Base-by-base conservation (phyloP, 2,888 invertebrate species). In the Gortyna flavago region DNA sequence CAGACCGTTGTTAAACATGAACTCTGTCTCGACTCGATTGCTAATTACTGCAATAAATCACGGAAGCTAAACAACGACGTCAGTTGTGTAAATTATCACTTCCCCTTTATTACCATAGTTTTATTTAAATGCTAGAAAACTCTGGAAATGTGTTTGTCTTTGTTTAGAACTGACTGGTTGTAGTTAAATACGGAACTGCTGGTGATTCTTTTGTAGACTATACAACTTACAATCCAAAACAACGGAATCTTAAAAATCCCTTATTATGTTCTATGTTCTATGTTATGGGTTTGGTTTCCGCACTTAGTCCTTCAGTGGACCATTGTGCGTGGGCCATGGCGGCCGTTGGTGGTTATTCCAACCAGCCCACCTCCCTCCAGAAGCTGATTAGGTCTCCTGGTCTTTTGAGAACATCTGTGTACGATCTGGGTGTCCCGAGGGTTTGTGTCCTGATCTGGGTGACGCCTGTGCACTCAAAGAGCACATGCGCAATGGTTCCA, bases 11-110 rank as follows among this genome's bases (percentile, higher is more conserved):
- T 89, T 77, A 54, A 79, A 81, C 77, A 75, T 84, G 78, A 83
- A 83, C 81, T 38, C 72, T 57, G 77, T 85, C 86, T 86, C 76
- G 86, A 83, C 82, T 85, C 77, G 72, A 85, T 87, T 77, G 83
- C 85, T 86, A 90, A 91, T 88, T 81, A 87, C 84, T 81, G 84
- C 85, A 82, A 90, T 91, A 90, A 90, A 94, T 93, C 93, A 93
- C 80, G 81, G 79, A 86, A 90, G 88, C 87, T 86, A 88, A 87
- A 93, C 93, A 93, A 91, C 89, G 91, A 88, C 89, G 90, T 90
- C 89, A 90, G 85, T 86, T 87, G 77, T 84, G 84, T 85, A 85
- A 88, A 86, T 88, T 82, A 86, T 82, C 77, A 77, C 80, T 84
- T 85, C 80, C 77, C 75, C 67, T 83, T 85, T 77, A 85, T 77